phyloP scores from a whole-genome alignment of 2,113 vertebrate species.

The Psilopsiagon aurifrons region DNA sequence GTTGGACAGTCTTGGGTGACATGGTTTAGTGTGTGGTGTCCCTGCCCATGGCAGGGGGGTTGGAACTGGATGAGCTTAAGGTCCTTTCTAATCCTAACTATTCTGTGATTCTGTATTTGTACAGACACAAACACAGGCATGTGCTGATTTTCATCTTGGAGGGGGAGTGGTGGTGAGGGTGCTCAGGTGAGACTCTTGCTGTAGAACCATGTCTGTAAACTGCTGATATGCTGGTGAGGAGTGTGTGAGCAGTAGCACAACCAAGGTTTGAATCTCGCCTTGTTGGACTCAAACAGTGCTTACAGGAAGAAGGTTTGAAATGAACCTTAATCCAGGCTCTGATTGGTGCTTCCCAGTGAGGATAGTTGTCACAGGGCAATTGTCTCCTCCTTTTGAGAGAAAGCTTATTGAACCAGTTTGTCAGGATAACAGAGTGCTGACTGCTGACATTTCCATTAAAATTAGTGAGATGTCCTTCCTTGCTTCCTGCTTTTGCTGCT shows the following conservation, averaged over 20 bases:
- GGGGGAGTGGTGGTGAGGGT: neutral
- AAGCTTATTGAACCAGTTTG: neutral
- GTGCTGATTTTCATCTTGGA: fast-evolving
- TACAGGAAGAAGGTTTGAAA: neutral
- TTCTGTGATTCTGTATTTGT: neutral
- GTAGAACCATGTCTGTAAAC: neutral
- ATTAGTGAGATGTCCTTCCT: neutral
- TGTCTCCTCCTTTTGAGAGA: neutral
- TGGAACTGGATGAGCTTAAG: no score
- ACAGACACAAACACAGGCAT: neutral
- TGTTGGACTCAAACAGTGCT: neutral
- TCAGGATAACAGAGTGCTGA: neutral
- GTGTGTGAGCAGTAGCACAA: fast-evolving
- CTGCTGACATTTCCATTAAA: neutral
- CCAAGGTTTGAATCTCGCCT: neutral
- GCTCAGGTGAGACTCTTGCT: neutral
- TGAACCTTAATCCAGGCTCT: neutral
- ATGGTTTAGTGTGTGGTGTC: no score
- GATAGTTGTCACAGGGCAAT: neutral
- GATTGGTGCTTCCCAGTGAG: neutral
- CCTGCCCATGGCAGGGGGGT: no score
- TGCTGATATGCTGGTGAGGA: neutral
- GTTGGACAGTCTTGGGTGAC: no score
- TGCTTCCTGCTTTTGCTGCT: neutral
- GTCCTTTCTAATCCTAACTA: no score